Conservation (phyloP, 2,888 invertebrate genomes). For the Calameuta filiformis region DNA sequence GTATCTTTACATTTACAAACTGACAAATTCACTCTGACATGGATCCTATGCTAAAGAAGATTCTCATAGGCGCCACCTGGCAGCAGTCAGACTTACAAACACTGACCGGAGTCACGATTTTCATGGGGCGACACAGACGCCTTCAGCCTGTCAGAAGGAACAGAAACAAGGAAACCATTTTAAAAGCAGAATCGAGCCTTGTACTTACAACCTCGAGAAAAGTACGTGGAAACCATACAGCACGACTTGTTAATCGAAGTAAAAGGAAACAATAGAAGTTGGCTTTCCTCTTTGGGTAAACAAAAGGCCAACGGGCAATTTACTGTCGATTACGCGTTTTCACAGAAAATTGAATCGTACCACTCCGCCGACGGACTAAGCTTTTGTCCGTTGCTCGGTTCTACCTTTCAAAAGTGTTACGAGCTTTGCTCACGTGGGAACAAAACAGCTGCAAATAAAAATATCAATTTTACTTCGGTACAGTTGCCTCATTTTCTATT, state of each 20-base stretch:
- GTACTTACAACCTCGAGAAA: not conserved
- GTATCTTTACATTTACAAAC: too few species aligned
- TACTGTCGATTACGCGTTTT: not conserved
- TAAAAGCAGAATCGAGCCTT: not conserved
- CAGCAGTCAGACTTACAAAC: not conserved
- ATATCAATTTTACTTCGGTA: not conserved
- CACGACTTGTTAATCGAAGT: not conserved
- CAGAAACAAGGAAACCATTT: not conserved
- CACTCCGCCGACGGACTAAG: not conserved
- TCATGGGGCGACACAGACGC: not conserved
- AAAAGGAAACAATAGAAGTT: not conserved
- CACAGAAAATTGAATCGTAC: not conserved
- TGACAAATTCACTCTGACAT: too few species aligned
- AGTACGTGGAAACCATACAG: not conserved
- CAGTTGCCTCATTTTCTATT: not conserved
- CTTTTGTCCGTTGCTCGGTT: not conserved
- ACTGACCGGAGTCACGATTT: not conserved
- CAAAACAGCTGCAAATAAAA: not conserved
- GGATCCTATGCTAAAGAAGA: not conserved
- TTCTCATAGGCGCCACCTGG: not conserved
- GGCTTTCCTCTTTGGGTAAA: not conserved
- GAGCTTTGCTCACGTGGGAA: not conserved
- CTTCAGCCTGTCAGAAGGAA: not conserved
- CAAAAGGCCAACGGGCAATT: not conserved
- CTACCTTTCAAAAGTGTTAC: not conserved